These are phyloP conservation scores for Psammodynastes pulverulentus DNA, from an alignment of 2,113 vertebrate genomes.

Conservation along the genomic window DNA sequence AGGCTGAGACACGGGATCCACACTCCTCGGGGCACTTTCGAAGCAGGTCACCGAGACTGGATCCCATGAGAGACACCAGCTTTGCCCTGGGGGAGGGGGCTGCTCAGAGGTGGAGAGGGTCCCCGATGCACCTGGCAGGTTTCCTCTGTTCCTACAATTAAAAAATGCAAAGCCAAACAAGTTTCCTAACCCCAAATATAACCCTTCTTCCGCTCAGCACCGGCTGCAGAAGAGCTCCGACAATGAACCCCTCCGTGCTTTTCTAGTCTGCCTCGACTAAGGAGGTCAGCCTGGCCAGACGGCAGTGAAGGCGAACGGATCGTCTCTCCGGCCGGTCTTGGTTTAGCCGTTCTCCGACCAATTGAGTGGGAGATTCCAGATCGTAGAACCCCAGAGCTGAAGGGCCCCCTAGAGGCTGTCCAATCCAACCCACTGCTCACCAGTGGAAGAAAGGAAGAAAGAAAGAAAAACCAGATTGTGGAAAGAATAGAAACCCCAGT, in stretches of 20 bases:
- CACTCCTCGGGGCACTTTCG: background rate
- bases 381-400: background rate
- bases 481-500: background rate
- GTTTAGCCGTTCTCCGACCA: background rate
- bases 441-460: background rate
- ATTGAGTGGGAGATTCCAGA: background rate
- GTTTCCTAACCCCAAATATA: background rate
- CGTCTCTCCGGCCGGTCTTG: no score
- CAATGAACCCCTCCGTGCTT: background rate
- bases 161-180: background rate
- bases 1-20: background rate
- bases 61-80: background rate
- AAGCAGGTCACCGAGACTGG: background rate
- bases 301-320: accelerated
- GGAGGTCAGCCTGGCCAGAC: background rate
- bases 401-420: background rate
- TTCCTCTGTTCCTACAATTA: background rate
- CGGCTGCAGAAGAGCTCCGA: background rate
- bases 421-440: background rate
- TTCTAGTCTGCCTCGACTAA: no score
- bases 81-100: background rate
- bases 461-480: background rate
- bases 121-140: background rate
- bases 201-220: no score
- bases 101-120: background rate